Evolutionary conservation across 92 coral and sea anemone genomes (phyloP).

Genomic region (Paragorgia papillata): DNA sequence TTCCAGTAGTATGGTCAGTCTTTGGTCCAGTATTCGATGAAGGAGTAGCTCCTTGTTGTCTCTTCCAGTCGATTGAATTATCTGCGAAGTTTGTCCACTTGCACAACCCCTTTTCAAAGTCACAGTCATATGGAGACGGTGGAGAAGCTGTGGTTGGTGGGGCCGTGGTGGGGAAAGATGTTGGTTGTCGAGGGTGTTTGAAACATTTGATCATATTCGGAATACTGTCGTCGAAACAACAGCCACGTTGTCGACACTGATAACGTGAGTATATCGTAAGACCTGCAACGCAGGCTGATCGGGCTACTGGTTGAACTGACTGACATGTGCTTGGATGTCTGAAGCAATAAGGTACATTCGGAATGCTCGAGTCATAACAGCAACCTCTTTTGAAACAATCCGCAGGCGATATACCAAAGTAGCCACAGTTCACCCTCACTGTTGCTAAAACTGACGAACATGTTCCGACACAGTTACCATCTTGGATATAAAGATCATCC

Average conservation of each 20-base stretch:
- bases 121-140: conserved; percentile 87
- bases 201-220: conserved; percentile 83
- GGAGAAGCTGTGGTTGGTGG: conserved; percentile 83
- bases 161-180: conserved; percentile 94
- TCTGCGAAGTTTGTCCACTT: conserved; percentile 86
- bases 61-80: conserved; percentile 75
- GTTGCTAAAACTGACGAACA: conserved; percentile 84
- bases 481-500: conserved; percentile 73
- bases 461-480: conserved; percentile 84
- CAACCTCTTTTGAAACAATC: conserved; percentile 53
- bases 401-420: conserved; percentile 67
- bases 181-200: conserved; percentile 86
- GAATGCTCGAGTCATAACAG: conserved; percentile 84
- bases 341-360: conserved; percentile 85
- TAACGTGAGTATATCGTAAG: background rate
- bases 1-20: conserved; percentile 86
- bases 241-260: conserved; percentile 52
- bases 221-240: conserved; percentile 90
- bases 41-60: conserved; percentile 63
- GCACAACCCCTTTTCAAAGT: conserved; percentile 72
- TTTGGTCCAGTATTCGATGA: conserved; percentile 79
- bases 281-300: conserved; percentile 11
- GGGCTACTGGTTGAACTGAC: conserved; percentile 62
- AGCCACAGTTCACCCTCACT: conserved; percentile 84
- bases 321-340: conserved; percentile 91